Percentiles rank a stretch among this genome's conserved stretches.
Evolutionary conservation across 2,113 vertebrate genomes (phyloP).

Genomic region (Prionailurus viverrinus): DNA sequence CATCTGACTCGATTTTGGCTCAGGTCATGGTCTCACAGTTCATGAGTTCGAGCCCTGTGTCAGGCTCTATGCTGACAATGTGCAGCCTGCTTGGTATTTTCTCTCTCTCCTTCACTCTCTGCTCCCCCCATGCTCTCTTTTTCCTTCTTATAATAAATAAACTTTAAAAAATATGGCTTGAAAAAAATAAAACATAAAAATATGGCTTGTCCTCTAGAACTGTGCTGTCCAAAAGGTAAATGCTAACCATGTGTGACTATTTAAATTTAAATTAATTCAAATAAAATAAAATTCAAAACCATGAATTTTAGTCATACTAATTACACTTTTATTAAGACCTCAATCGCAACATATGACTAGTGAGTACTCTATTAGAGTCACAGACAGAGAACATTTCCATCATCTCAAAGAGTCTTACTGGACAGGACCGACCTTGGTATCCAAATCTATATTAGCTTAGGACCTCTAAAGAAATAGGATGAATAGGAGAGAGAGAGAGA

Average conservation of each 20-base stretch:
- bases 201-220: background rate
- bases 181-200: background rate
- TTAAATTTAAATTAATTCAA: constrained; percentile 42
- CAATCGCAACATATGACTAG: background rate
- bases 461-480: background rate
- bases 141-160: too few species aligned
- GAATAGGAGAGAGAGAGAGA: background rate
- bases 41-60: too few species aligned
- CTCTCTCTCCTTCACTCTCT: too few species aligned
- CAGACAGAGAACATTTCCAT: background rate
- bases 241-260: background rate
- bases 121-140: too few species aligned
- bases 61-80: too few species aligned
- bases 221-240: background rate
- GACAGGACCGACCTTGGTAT: background rate
- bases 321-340: background rate
- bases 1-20: too few species aligned
- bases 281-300: constrained; percentile 13
- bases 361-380: background rate
- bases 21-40: too few species aligned
- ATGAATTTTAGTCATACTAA: background rate
- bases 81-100: too few species aligned
- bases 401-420: background rate
- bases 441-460: background rate
- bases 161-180: too few species aligned